A percentile compares a stretch with the other conserved stretches of the same genome.
Evolutionary conservation across 2,113 vertebrate species (phyloP).

Genomic region (Triplophysa dalaica): DNA sequence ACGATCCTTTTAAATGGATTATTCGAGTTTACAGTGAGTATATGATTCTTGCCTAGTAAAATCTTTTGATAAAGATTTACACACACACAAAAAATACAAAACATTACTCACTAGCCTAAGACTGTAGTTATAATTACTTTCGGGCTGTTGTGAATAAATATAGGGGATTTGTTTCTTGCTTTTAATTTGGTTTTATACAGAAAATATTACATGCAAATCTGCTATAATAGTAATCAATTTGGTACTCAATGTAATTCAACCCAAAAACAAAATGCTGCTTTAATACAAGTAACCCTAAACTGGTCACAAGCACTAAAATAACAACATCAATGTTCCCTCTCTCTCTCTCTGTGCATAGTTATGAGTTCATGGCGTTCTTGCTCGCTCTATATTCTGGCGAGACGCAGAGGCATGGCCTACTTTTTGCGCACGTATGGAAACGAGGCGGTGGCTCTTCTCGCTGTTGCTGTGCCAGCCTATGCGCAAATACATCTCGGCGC

Average conservation of each 20-base stretch:
- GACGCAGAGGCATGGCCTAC: conserved; percentile 57
- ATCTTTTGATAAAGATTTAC: not conserved
- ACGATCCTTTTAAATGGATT: conserved; percentile 7
- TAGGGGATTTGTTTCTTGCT: not conserved
- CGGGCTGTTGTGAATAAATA: not conserved
- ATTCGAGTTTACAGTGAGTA: conserved; percentile 18
- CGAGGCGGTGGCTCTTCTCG: conserved; percentile 46
- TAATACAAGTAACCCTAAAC: not conserved
- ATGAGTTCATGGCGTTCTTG: conserved; percentile 3
- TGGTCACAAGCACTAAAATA: not conserved
- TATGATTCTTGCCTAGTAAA: not conserved
- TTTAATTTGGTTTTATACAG: not conserved
- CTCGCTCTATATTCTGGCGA: conserved; percentile 22
- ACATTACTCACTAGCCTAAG: not conserved
- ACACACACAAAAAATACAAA: not conserved
- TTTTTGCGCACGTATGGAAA: conserved; percentile 58
- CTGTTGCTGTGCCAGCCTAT: conserved; percentile 66
- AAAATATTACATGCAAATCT: not conserved
- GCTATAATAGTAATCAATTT: not conserved
- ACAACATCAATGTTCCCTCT: not conserved
- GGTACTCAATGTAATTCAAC: not conserved
- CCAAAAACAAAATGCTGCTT: not conserved
- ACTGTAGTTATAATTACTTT: not conserved
- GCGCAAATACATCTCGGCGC: conserved; percentile 63
- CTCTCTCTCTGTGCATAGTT: not conserved